Percentiles rank a stretch among this genome's conserved stretches.
Conservation (phyloP, 2,797 vertebrate genomes). For the Alauda arvensis region DNA sequence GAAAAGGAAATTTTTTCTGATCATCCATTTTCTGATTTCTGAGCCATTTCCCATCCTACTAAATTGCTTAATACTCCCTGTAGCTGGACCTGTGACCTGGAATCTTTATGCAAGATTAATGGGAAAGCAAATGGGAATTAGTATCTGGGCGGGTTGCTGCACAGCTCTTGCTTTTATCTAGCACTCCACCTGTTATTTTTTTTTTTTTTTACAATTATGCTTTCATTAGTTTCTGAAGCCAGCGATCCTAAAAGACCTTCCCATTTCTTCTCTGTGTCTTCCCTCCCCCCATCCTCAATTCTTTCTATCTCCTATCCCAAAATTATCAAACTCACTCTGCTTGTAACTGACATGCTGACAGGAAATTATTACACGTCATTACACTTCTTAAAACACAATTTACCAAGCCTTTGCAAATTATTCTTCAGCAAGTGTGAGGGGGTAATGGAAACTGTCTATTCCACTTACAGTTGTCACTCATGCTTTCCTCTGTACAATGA, state of each 20-base stretch:
- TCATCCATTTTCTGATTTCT: conserved; percentile 24
- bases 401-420: conserved; percentile 82
- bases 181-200: conserved; percentile 56
- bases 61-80: conserved; percentile 64
- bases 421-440: conserved; percentile 74
- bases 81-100: conserved; percentile 52
- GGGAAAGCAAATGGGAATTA: conserved; percentile 66
- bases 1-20: not conserved
- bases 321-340: conserved; percentile 45
- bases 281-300: not conserved
- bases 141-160: conserved; percentile 32
- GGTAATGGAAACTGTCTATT: conserved; percentile 87
- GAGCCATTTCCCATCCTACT: conserved; percentile 51
- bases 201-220: conserved; percentile 17
- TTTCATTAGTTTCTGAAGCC: conserved; percentile 48
- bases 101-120: conserved; percentile 59
- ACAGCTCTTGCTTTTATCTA: conserved; percentile 59
- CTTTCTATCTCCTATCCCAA: conserved; percentile 36
- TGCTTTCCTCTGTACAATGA: conserved; percentile 59
- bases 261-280: not conserved
- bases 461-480: conserved; percentile 73
- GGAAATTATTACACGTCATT: conserved; percentile 88
- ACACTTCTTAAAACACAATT: conserved; percentile 87
- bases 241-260: conserved; percentile 6
- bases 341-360: conserved; percentile 77